phyloP scores from a whole-genome alignment of 2,113 vertebrate species.

The Poeciliopsis occidentalis region DNA sequence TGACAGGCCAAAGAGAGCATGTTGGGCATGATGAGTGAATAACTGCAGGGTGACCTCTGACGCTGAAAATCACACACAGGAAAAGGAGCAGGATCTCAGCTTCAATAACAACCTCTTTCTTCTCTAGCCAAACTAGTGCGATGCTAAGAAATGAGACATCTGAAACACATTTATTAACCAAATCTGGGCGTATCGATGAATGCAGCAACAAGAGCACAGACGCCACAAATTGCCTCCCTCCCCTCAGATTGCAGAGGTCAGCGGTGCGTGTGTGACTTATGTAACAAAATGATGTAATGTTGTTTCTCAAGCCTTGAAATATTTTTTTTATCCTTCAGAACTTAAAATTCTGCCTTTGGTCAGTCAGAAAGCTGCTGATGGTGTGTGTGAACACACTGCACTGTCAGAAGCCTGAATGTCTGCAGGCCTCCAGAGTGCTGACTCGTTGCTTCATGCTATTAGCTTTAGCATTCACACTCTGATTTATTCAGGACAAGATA shows the following conservation, averaged over 20 bases:
- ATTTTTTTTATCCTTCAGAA: conserved; percentile 26
- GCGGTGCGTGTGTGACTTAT: conserved; percentile 56
- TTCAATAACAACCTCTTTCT: conserved; percentile 22
- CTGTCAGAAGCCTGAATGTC: conserved; percentile 44
- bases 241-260: conserved; percentile 41
- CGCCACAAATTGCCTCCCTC: conserved; percentile 33
- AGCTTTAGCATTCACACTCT: conserved; percentile 28
- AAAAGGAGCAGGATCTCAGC: conserved; percentile 27
- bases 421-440: conserved; percentile 49
- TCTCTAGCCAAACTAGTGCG: neutral
- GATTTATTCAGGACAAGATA: conserved; percentile 27
- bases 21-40: conserved; percentile 31
- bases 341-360: conserved; percentile 20
- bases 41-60: conserved; percentile 41
- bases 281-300: conserved; percentile 65
- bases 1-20: conserved; percentile 25
- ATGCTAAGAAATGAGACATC: conserved; percentile 32
- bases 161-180: conserved; percentile 30
- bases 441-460: conserved; percentile 67
- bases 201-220: conserved; percentile 11
- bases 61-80: conserved; percentile 38
- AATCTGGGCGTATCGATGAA: conserved; percentile 10
- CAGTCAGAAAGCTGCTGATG: conserved; percentile 6
- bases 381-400: conserved; percentile 1
- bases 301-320: conserved; percentile 55